phyloP scores from a whole-genome alignment of 2,888 invertebrate species.

The Drosophila subquinaria region DNA sequence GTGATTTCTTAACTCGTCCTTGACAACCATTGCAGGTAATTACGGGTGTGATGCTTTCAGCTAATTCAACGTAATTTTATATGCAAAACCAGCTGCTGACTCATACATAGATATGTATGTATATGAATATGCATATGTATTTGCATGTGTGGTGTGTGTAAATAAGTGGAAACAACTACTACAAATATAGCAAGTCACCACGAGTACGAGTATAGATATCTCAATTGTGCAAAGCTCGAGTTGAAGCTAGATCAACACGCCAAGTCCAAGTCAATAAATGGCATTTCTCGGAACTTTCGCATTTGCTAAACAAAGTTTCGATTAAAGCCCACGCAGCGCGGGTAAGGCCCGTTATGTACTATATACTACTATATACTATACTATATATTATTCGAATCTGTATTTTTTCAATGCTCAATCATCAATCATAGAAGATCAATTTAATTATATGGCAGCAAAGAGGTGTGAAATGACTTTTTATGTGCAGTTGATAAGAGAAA shows the following conservation, averaged over 20 bases:
- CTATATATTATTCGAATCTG: neutral
- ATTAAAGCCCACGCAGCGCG: conserved; percentile 45
- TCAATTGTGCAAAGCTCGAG: conserved; percentile 46
- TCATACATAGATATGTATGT: conserved; percentile 34
- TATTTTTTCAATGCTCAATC: conserved; percentile 35
- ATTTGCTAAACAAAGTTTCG: conserved; percentile 37
- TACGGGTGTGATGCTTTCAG: conserved; percentile 52
- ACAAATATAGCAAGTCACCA: conserved; percentile 44
- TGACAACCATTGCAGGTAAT: conserved; percentile 63
- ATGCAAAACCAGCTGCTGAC: conserved; percentile 74
- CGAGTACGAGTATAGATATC: conserved; percentile 45
- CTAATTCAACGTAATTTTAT: conserved; percentile 57
- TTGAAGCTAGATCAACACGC: conserved; percentile 39
- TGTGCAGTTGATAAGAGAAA: conserved; percentile 15
- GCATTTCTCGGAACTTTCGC: conserved; percentile 48
- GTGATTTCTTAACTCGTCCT: conserved; percentile 47
- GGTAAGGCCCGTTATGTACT: conserved; percentile 43
- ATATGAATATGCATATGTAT: neutral
- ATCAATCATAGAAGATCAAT: conserved; percentile 54
- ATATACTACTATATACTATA: neutral
- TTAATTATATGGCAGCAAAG: conserved; percentile 6
- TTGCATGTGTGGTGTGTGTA: conserved; percentile 23
- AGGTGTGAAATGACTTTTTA: conserved; percentile 32
- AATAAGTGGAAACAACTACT: conserved; percentile 32
- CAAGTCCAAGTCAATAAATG: conserved; percentile 53